Evolutionary conservation across 2,888 invertebrate genomes (phyloP), one percentile per base, ranked within the genome.

Genomic region (Orthonevra nobilis): DNA sequence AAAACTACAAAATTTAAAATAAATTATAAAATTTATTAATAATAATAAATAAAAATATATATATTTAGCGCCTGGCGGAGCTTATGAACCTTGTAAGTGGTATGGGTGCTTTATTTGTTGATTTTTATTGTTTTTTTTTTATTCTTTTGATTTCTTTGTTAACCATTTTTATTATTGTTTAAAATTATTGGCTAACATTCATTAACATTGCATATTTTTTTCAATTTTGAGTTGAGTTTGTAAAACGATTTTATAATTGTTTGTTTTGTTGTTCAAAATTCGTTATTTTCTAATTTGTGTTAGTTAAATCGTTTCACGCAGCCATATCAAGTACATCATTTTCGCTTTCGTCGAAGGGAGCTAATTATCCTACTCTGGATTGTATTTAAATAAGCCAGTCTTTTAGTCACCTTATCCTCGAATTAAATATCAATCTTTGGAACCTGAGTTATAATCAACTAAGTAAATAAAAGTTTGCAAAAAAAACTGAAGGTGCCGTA

Each of bases 11-110:
- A 75, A 81, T 81, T 81, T 23, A 42, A 72, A 81, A 82, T 52
- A 36, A 68, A 69, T 7, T 54, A 58, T 26, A 26, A 60, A 19
- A 60, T 20, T 60, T 68, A 26, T 40, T 75, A 82, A 82, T 52
- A 72, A 79, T 46, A 60, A 38, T 26, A 82, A 83, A 64, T 81
- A 72, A 82, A 83, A 82, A 82, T 9, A 63, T 74, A n/a, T n/a
- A 81, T 56, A 40, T 83, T 83, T 87, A 88, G 89, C 87, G 86
- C 83, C 85, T 85, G 88, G 86, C 84, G 89, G 89, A 88, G 83
- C 85, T 85, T 89, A 89, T 88, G 87, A 88, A 85, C 82, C 83
- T 87, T 84, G 89, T 88, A 89, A 89, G 89, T 89, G 88, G 88
- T 89, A 88, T 89, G 87, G 88, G 88, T 86, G 88, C 87, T 89